Base-by-base conservation (phyloP, 2,888 invertebrate species). In the Onthophagus sagittarius region DNA sequence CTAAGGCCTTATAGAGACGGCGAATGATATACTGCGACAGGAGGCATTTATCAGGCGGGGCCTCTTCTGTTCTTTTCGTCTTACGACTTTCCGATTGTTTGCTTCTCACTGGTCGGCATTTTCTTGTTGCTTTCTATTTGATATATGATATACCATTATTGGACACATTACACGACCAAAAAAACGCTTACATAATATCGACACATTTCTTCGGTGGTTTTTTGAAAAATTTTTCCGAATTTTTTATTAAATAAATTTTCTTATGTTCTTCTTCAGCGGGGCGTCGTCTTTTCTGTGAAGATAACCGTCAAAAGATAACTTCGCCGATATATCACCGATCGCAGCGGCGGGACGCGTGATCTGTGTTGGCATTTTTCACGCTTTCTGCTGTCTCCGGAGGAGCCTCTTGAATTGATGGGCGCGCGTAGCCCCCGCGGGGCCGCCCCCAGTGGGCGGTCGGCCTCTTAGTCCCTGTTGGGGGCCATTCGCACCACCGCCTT, bases 401-500 rank as follows among this genome's bases (percentile, higher is more conserved):
- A 76, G 77, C 39, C 39, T 53, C 39, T 53, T 53, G 39, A 53
- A 53, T 53, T 53, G 39, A 53, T 53, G 39, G 39, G 39, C 39
- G 39, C 39, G 39, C 39, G 39, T 53, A 53, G 39, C 39, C 39
- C 39, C 39, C 39, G 39, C 39, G 39, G 39, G 39, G 39, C 39
- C 39, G 39, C 39, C 39, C 39, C 39, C 39, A 53, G 39, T 53
- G 39, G 39, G 39, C 39, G 39, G 39, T 53, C 39, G 39, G 39
- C 39, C 39, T 53, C 39, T 53, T 53, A 53, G 39, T 7, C 7
- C 7, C 39, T 11, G 39, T 53, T 53, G 67, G 78, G 79, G 79
- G 78, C 80, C 80, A 79, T 80, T 80, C 81, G 80, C 80, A 80
- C 80, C 78, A 80, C 79, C 79, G 79, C 76, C 77, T 75, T 53